Conservation (phyloP, 2,797 vertebrate species). For the Etheostoma nigrum region DNA sequence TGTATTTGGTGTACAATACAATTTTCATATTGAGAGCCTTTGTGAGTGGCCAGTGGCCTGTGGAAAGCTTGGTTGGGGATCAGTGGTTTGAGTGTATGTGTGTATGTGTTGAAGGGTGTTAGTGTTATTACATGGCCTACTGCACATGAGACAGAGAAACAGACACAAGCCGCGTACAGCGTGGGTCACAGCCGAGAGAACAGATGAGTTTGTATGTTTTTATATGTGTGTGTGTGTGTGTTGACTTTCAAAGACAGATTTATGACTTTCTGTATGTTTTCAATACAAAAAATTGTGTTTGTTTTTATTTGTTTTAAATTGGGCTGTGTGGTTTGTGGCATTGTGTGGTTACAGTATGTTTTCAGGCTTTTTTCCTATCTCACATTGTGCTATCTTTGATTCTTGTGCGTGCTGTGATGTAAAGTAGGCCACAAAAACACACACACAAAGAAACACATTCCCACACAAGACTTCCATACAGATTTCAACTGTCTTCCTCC, state of each 20-base stretch:
- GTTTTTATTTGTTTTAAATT: neutral
- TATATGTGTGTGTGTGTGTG: constrained; percentile 2
- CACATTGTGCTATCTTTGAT: constrained; percentile 36
- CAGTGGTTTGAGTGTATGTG: constrained; percentile 59
- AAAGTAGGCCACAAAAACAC: constrained; percentile 42
- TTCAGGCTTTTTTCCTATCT: constrained; percentile 24
- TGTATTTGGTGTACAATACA: constrained; percentile 35
- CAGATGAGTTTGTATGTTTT: constrained; percentile 41
- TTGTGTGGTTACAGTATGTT: constrained; percentile 12
- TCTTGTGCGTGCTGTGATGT: constrained; percentile 39
- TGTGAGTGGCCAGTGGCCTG: constrained; percentile 69
- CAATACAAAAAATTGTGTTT: constrained; percentile 5
- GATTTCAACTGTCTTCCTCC: constrained; percentile 14
- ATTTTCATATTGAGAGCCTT: constrained; percentile 66
- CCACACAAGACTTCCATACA: constrained; percentile 10
- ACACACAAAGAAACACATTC: constrained; percentile 11
- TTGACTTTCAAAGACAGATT: constrained; percentile 20
- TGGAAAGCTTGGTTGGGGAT: constrained; percentile 66
- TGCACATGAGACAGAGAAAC: constrained; percentile 70
- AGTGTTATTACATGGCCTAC: constrained; percentile 76
- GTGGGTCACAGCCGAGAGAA: constrained; percentile 64
- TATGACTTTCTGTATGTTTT: constrained; percentile 15
- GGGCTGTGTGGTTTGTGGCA: neutral
- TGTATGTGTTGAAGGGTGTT: constrained; percentile 63
- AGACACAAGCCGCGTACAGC: constrained; percentile 51